Evolutionary conservation across 1,140 invertebrate species (phyloP).

Genomic region (Eciton burchellii): DNA sequence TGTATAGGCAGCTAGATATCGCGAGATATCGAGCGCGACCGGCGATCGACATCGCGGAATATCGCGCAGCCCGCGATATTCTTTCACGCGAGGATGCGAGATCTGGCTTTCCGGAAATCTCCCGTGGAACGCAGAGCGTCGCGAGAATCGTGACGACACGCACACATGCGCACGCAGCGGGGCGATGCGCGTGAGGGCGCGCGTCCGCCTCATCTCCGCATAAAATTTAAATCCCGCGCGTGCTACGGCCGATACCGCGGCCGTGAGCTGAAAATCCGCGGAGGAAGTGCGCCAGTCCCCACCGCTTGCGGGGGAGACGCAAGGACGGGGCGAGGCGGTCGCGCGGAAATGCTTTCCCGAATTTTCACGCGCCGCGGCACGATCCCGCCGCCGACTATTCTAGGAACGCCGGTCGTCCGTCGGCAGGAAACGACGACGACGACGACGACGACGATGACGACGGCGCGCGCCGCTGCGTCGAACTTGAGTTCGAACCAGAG

Average conservation of each 20-base stretch:
- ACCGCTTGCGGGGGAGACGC: neutral
- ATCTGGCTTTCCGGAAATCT: neutral
- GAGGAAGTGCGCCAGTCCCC: neutral
- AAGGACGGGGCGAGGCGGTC: neutral
- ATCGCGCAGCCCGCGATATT: neutral
- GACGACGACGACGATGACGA: conserved; percentile 27
- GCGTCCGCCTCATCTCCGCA: neutral
- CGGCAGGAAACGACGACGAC: conserved; percentile 80
- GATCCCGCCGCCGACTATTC: conserved; percentile 77
- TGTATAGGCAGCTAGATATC: conserved; percentile 33
- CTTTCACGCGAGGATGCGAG: neutral
- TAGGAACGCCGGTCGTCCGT: conserved; percentile 82
- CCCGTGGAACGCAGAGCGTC: neutral
- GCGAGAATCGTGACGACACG: neutral
- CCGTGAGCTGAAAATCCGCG: neutral
- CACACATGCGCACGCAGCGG: no score
- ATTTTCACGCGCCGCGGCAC: conserved; percentile 39
- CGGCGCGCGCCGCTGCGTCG: conserved; percentile 68
- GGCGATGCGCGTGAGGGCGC: no score
- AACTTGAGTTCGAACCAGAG: conserved; percentile 82
- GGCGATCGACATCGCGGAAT: neutral
- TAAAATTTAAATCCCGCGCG: conserved; percentile 19
- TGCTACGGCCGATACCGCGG: neutral
- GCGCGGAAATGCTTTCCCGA: conserved; percentile 47
- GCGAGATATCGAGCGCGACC: conserved; percentile 27